A percentile compares a stretch with the other conserved stretches of the same genome.
These are phyloP conservation scores for Entomyzon cyanotis DNA, from an alignment of 2,113 vertebrate species.

Conservation along the genomic window DNA sequence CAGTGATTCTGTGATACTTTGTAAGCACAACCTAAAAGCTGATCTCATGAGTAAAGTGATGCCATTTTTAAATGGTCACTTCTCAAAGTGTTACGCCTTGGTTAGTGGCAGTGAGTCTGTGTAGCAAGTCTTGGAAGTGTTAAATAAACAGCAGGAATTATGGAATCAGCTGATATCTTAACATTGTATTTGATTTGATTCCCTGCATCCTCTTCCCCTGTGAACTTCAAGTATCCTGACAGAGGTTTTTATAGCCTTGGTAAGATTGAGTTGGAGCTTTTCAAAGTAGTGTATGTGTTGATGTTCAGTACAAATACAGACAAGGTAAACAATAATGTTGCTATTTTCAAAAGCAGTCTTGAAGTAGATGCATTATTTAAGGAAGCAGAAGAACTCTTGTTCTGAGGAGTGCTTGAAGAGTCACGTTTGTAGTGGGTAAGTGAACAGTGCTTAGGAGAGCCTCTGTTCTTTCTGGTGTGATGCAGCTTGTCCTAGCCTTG, in stretches of 20 bases:
- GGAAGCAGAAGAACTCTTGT: not conserved
- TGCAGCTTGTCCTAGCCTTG: not conserved
- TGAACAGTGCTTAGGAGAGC: not conserved
- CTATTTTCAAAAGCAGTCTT: not conserved
- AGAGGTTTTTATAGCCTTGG: not conserved
- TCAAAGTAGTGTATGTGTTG: not conserved
- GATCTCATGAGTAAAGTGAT: not conserved
- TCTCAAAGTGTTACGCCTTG: not conserved
- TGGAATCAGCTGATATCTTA: fast-evolving
- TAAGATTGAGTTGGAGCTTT: not conserved
- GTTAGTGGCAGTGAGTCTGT: not conserved
- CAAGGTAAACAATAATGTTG: not conserved
- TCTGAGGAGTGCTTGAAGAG: not conserved
- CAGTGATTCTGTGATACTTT: not conserved
- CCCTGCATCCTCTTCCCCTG: fast-evolving
- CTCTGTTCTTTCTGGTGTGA: not conserved
- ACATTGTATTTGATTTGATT: not conserved
- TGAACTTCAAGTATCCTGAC: not conserved
- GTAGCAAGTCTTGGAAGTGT: not conserved
- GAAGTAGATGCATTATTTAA: not conserved
- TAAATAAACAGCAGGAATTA: not conserved
- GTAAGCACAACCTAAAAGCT: not conserved
- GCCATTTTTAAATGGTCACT: not conserved
- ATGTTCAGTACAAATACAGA: not conserved
- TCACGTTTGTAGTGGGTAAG: fast-evolving